A percentile compares a stretch with the other conserved stretches of the same genome.
phyloP scores from a whole-genome alignment of 2,113 vertebrate species.

The Jacana jacana region DNA sequence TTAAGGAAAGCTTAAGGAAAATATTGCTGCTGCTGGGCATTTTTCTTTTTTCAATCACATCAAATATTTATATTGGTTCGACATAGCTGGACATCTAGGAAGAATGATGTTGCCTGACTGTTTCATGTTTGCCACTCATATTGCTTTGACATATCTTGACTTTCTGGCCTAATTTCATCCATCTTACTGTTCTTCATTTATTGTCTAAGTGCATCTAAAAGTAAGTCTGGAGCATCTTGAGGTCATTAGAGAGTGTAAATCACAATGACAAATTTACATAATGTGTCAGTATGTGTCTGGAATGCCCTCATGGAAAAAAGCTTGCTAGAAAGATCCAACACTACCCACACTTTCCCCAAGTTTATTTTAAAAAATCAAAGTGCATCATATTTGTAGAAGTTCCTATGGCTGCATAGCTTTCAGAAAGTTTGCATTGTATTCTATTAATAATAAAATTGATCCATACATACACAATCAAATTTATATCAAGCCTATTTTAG shows the following conservation, averaged over 20 bases:
- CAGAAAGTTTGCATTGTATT: background rate
- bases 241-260: slow-evolving; percentile 43
- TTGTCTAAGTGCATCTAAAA: background rate
- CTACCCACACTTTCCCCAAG: background rate
- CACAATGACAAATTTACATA: slow-evolving; percentile 31
- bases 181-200: background rate
- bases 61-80: slow-evolving; percentile 3
- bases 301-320: background rate
- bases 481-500: background rate
- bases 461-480: background rate
- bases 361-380: background rate
- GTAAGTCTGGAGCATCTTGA: slow-evolving; percentile 22
- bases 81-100: background rate
- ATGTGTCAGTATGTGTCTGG: background rate
- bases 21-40: background rate
- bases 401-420: background rate
- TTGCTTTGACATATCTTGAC: slow-evolving; percentile 34
- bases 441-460: background rate
- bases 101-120: slow-evolving; percentile 8
- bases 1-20: slow-evolving; percentile 19
- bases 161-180: slow-evolving; percentile 48
- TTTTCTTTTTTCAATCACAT: background rate
- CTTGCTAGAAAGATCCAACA: background rate
- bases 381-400: background rate
- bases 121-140: slow-evolving; percentile 7